phyloP scores from a whole-genome alignment of 2,888 invertebrate genomes.

The Polydrusus tereticollis region DNA sequence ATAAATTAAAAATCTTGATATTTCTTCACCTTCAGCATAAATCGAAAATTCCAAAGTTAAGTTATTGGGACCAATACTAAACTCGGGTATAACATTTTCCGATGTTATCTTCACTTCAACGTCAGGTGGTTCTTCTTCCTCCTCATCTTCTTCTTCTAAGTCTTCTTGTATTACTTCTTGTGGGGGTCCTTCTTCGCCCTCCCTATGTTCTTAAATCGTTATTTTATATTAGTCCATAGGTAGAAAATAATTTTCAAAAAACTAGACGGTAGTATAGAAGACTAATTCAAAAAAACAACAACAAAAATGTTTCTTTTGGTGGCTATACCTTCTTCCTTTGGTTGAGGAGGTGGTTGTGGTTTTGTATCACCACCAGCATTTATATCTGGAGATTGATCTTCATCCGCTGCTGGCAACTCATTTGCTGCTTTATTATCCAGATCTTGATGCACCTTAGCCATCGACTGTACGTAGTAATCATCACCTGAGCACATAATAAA shows the following conservation, averaged over 20 bases:
- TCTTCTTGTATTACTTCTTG: not conserved
- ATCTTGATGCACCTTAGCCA: conserved; percentile 51
- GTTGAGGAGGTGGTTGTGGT: conserved; percentile 1
- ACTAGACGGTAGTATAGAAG: too few relatives aligned
- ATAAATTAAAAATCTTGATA: not conserved
- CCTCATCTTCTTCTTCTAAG: conserved; percentile 40
- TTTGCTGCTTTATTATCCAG: conserved; percentile 32
- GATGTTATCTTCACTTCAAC: conserved; percentile 55
- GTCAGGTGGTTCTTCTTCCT: conserved; percentile 44
- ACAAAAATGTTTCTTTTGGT: not conserved
- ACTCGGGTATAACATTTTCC: conserved; percentile 60
- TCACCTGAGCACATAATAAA: conserved; percentile 47
- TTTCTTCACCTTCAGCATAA: conserved; percentile 49
- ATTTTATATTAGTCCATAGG: conserved; percentile 20
- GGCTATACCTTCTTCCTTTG: conserved; percentile 32
- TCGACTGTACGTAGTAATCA: conserved; percentile 58
- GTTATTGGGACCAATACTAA: conserved; percentile 62
- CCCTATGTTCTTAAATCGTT: not conserved
- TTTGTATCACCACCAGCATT: conserved; percentile 49
- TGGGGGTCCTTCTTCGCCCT: conserved; percentile 15
- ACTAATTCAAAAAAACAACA: conserved; percentile 19
- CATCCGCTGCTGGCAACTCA: not conserved
- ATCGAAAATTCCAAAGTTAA: conserved; percentile 55
- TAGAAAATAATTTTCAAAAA: too few relatives aligned
- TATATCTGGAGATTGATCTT: conserved; percentile 11